These are phyloP conservation scores for Meandrina meandrites DNA, from an alignment of 92 coral and sea anemone species.

Conservation along the genomic window DNA sequence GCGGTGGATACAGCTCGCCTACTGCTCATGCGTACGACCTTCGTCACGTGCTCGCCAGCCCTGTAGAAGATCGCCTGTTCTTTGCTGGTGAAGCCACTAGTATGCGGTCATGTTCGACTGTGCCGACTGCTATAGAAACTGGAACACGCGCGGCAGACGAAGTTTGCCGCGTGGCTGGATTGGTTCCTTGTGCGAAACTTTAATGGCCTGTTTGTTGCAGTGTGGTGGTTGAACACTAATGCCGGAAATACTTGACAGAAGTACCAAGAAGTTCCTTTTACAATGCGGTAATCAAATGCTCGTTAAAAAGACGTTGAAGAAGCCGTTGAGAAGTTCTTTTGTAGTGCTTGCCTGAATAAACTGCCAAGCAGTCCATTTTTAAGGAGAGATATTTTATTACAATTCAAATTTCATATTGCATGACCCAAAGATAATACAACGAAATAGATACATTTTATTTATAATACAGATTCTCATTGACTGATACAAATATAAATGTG, in stretches of 20 bases:
- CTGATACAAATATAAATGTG: too few relatives aligned
- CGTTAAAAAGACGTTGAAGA: neutral
- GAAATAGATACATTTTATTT: too few relatives aligned
- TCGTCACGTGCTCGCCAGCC: slow-evolving; percentile 81
- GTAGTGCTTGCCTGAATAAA: neutral
- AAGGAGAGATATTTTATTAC: too few relatives aligned
- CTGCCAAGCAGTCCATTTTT: too few relatives aligned
- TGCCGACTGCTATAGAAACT: slow-evolving; percentile 85
- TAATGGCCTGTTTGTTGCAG: neutral
- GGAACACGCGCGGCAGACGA: slow-evolving; percentile 83
- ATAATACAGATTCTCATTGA: too few relatives aligned
- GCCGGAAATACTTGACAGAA: neutral
- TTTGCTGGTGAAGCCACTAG: slow-evolving; percentile 96
- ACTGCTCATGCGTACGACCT: slow-evolving; percentile 78
- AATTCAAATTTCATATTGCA: too few relatives aligned
- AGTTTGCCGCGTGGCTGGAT: slow-evolving; percentile 55
- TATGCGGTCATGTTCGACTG: slow-evolving; percentile 57
- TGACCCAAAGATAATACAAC: too few relatives aligned
- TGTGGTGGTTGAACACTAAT: neutral
- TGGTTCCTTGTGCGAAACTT: slow-evolving; percentile 16
- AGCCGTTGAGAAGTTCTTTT: neutral
- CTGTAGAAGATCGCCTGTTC: slow-evolving; percentile 74
- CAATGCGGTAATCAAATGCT: neutral
- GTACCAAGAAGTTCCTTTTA: neutral
- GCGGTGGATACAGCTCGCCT: slow-evolving; percentile 90